Conservation (phyloP, 2,113 vertebrate genomes). For the Pimephales promelas region DNA sequence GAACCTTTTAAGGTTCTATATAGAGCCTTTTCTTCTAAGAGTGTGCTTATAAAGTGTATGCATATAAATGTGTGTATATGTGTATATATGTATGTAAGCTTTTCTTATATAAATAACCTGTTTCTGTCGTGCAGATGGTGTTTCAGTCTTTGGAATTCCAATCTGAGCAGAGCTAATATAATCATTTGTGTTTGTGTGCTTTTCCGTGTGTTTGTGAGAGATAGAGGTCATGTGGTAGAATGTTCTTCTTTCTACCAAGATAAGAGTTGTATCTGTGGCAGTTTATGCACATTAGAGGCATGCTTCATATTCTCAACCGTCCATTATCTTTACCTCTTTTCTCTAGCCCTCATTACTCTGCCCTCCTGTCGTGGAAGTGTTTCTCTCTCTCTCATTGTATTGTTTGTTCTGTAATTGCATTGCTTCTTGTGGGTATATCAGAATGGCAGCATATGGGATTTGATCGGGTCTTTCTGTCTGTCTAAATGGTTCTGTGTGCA, state of each 20-base stretch:
- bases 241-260: conserved; percentile 7
- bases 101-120: too few relatives aligned
- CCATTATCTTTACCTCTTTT: not conserved
- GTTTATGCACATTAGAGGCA: not conserved
- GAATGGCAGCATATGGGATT: conserved; percentile 7
- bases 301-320: not conserved
- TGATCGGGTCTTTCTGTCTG: not conserved
- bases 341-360: not conserved
- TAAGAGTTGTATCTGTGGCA: not conserved
- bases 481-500: not conserved
- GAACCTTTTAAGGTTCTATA: too few relatives aligned
- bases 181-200: not conserved
- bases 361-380: not conserved
- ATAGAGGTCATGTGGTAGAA: not conserved
- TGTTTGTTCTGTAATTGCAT: conserved; percentile 18
- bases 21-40: too few relatives aligned
- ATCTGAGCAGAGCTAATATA: conserved; percentile 12
- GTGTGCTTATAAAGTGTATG: too few relatives aligned
- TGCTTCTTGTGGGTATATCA: not conserved
- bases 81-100: too few relatives aligned
- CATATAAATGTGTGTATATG: too few relatives aligned
- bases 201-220: not conserved
- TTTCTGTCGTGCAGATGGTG: not conserved
- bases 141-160: conserved; percentile 9
- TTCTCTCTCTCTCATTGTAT: not conserved